Base-by-base conservation (phyloP, 2,888 invertebrate genomes). In the Eupithecia insigniata region DNA sequence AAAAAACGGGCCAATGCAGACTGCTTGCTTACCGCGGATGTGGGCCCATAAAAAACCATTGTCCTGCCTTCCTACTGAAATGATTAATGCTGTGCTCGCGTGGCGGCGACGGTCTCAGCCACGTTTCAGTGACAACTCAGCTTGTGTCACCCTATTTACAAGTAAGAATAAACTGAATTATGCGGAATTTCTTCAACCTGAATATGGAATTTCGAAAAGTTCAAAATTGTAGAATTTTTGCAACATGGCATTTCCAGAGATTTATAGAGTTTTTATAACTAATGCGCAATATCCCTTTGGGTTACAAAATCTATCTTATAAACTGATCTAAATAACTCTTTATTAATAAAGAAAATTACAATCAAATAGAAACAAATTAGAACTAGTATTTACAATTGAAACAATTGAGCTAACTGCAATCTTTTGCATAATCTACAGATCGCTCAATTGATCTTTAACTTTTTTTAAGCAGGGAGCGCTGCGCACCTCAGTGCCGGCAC, bases 11-110 rank as follows among this genome's bases (percentile, higher is more conserved):
- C 80, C 84, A 78, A 76, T 82, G 82, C 82, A 83, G 79, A 83
- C 80, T 22, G 36, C 36, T 34, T 83, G 83, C 46, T 51, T 22
- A 51, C 82, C 78, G 75, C 83, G 83, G 83, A 84, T 80, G 80
- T 82, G 82, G 80, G 83, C 80, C 82, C 85, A 87, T 87, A 86
- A 86, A 89, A 89, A 89, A 85, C 84, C 83, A 86, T 89, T 89
- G 89, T 86, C 83, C 83, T 82, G 81, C 83, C 83, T 82, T 84
- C 78, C 80, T 83, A 85, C 14, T 64, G 64, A 36, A 64, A 88
- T 90, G 90, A 90, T 90, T 90, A 89, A 90, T 90, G 87, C 86
- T 86, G 81, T 86, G 83, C 84, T 87, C 87, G 87, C 87, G 87
- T 90, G 90, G 84, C 79, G 81, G 78, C 83, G 87, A 88, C 89